Conservation (phyloP, 2,113 vertebrate genomes). For the Agelaius phoeniceus region DNA sequence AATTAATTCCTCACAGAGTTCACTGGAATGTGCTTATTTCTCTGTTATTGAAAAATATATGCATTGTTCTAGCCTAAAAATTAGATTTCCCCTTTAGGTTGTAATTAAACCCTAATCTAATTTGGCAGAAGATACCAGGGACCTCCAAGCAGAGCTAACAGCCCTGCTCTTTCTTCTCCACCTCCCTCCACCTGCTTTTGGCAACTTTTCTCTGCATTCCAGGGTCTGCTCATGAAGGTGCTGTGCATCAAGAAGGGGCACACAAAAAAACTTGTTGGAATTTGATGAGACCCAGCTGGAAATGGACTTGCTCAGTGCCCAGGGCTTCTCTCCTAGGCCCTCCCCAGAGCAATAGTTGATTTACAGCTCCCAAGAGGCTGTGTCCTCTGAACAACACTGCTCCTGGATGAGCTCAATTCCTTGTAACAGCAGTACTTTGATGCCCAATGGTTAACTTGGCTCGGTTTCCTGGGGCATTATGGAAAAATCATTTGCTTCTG, state of each 20-base stretch:
- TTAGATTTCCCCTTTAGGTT: constrained; percentile 12
- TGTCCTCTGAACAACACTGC: not conserved
- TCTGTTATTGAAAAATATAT: not conserved
- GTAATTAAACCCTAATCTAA: constrained; percentile 21
- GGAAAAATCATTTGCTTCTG: constrained; percentile 6
- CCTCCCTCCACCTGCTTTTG: not conserved
- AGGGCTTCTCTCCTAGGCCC: not conserved
- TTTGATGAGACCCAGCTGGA: not conserved
- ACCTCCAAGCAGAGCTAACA: not conserved
- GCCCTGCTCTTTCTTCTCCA: not conserved
- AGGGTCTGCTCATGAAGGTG: not conserved
- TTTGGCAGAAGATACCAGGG: not conserved
- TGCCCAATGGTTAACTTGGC: not conserved
- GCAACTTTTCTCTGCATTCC: not conserved
- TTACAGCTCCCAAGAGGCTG: not conserved
- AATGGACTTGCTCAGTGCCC: too few species aligned
- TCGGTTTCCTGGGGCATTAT: not conserved
- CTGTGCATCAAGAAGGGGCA: not conserved
- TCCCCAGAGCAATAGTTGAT: not conserved
- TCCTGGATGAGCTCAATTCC: not conserved
- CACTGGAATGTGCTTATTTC: not conserved
- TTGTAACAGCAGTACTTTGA: not conserved
- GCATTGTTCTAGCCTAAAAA: constrained; percentile 1
- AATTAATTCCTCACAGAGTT: not conserved
- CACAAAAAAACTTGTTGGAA: not conserved